Conservation (phyloP, 1,140 invertebrate genomes). For the Hyles vespertilio region DNA sequence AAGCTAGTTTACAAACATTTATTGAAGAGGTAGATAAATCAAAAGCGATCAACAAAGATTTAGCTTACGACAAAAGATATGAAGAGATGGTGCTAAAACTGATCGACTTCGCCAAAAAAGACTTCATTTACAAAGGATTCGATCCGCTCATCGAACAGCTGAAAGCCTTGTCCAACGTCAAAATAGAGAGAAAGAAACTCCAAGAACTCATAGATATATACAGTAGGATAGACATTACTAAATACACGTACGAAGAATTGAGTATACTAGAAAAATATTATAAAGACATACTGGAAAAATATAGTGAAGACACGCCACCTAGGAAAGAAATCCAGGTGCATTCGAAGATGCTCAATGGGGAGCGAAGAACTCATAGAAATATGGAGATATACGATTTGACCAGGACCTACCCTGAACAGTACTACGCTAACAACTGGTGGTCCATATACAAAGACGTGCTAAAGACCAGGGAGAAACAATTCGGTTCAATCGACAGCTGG, state of each 20-base stretch:
- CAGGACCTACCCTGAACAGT: constrained; percentile 61
- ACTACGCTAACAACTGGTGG: constrained; percentile 76
- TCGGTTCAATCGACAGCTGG: constrained; percentile 72
- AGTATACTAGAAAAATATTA: constrained; percentile 62
- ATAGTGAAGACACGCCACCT: constrained; percentile 44
- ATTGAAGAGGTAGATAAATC: constrained; percentile 66
- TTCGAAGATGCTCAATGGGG: background rate
- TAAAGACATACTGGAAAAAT: constrained; percentile 63
- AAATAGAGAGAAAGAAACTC: constrained; percentile 51
- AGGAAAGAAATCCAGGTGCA: constrained; percentile 30
- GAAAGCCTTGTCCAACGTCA: constrained; percentile 55
- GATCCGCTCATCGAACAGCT: constrained; percentile 70
- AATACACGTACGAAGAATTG: constrained; percentile 63
- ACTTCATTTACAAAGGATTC: constrained; percentile 72
- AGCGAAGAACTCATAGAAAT: constrained; percentile 32
- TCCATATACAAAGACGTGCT: constrained; percentile 69
- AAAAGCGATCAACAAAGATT: constrained; percentile 54
- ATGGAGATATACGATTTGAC: constrained; percentile 61
- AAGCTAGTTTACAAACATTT: constrained; percentile 54
- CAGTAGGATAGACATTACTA: constrained; percentile 52
- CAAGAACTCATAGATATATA: constrained; percentile 60
- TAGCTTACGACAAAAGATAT: constrained; percentile 66
- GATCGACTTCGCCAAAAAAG: constrained; percentile 68
- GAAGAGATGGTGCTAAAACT: constrained; percentile 66
- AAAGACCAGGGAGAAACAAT: constrained; percentile 64